Conservation (phyloP, 2,113 vertebrate genomes). For the Microcebus murinus region DNA sequence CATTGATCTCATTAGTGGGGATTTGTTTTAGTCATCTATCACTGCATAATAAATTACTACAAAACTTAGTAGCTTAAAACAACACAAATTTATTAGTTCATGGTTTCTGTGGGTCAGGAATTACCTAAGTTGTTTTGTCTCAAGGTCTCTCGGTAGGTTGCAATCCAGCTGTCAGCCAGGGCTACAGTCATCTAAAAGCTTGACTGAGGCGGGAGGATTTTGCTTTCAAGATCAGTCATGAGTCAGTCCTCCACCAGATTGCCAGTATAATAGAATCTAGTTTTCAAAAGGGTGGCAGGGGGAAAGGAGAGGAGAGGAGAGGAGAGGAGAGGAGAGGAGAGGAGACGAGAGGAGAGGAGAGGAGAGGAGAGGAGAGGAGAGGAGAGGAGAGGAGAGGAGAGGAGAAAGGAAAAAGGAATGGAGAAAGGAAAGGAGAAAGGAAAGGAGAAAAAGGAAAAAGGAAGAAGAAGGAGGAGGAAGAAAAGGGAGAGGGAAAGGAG, state of each 20-base stretch:
- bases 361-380: not conserved
- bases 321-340: not conserved
- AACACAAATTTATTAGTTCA: not conserved
- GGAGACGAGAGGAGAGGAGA: no score
- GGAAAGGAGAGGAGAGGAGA: not conserved
- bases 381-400: not conserved
- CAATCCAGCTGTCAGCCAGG: not conserved
- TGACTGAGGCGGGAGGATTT: not conserved
- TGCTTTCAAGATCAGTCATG: not conserved
- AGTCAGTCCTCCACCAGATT: not conserved
- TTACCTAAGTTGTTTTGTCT: not conserved
- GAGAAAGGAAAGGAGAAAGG: no score
- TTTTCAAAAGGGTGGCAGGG: not conserved
- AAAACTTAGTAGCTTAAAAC: not conserved
- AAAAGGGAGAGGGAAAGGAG: not conserved
- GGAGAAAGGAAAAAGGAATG: no score
- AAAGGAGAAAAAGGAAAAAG: no score
- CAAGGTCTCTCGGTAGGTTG: not conserved
- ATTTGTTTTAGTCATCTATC: not conserved
- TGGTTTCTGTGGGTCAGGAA: not conserved
- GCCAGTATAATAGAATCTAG: not conserved
- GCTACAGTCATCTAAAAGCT: not conserved
- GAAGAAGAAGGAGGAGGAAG: no score
- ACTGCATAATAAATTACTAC: not conserved
- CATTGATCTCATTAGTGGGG: not conserved